Evolutionary conservation across 2,888 invertebrate genomes (phyloP).

Genomic region (Blastobasis adustella): DNA sequence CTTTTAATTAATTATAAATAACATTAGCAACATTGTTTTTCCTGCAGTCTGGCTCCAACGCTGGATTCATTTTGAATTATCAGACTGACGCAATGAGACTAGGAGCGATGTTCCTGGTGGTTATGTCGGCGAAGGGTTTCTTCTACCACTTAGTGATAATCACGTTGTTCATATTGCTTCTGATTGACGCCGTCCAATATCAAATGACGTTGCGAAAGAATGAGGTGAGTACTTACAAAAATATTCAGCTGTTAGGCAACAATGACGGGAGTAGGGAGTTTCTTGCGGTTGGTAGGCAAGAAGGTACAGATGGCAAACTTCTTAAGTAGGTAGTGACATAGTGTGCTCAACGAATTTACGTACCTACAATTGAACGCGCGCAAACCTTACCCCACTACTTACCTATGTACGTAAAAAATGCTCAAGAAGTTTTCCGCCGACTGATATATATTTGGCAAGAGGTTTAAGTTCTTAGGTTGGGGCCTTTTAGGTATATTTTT

Average conservation of each 20-base stretch:
- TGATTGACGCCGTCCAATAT: conserved; percentile 24
- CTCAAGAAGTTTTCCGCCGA: no score
- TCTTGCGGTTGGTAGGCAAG: neutral
- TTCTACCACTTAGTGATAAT: conserved; percentile 30
- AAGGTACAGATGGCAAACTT: no score
- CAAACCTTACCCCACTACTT: no score
- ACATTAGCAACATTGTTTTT: neutral
- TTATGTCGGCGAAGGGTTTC: conserved; percentile 41
- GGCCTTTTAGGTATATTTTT: no score
- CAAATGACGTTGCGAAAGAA: conserved; percentile 19
- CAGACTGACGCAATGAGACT: conserved; percentile 30
- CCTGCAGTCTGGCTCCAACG: neutral
- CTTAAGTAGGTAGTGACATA: no score
- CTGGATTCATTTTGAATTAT: conserved; percentile 16
- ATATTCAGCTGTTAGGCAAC: neutral
- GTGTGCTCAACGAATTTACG: no score
- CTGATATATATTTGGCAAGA: no score
- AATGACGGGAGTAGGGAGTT: neutral
- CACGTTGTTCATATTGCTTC: conserved; percentile 29
- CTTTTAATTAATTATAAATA: no score
- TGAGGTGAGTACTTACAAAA: conserved; percentile 26
- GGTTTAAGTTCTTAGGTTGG: no score
- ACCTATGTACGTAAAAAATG: no score
- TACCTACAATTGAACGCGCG: no score
- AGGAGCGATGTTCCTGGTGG: conserved; percentile 40